Base-by-base conservation (phyloP, 2,888 invertebrate species). In the Cephus nigrinus region DNA sequence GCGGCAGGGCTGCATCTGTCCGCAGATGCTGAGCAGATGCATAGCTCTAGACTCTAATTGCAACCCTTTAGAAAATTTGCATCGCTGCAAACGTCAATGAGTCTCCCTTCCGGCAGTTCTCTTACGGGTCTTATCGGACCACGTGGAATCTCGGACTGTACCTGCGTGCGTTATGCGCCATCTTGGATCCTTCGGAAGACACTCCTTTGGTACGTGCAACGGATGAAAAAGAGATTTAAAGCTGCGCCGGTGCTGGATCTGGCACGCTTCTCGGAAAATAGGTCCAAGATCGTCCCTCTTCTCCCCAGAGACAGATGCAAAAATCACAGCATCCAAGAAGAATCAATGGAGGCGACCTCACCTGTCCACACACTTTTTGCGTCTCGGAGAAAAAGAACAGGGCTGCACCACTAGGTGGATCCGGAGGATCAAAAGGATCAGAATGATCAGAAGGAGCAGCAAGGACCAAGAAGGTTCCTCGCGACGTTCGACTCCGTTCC, bases 11-110 rank as follows among this genome's bases (percentile, higher is more conserved):
- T 79, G 85, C 89, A 89, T 89, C 89, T 89, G 89, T 88, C 88
- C 85, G 88, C 88, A 88, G 89, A 89, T 89, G 88, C 88, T 84
- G 87, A 88, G 88, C 89, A 88, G 89, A 89, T 88, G 88, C 88
- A 69, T 69, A 69, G 69, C 69, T 69, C 31, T n/a, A 3, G 15
- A 69, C 69, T 69, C 83, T 82, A 88, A 87, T 88, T 88, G 86
- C 86, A 85, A 87, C 86, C 87, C 85, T 80, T 87, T 80, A 76
- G 73, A 55, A 82, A 83, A 81, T 85, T 83, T 80, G 84, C 86
- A 84, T 85, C 82, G 84, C 40, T 40, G 40, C 15, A 40, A 40
- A 40, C 40, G 40, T 40, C 40, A 40, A 40, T 40, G 40, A 40
- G 15, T 40, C 40, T 40, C 15, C 15, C 40, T 40, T 15, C 40